Conservation (phyloP, 2,888 invertebrate species). For the Amblyteles armatorius region DNA sequence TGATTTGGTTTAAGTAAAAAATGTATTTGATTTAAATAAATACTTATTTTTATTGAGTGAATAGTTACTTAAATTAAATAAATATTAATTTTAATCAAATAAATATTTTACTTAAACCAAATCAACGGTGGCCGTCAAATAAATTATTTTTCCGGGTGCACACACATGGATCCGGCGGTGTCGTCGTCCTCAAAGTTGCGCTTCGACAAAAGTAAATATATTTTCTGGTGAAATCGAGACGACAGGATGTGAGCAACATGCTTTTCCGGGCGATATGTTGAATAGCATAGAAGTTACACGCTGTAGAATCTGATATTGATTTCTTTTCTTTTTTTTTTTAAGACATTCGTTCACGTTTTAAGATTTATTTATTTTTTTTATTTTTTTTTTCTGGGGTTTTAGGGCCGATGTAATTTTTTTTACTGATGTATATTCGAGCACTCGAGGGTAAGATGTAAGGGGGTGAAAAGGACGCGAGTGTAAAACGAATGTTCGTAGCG, state of each 20-base stretch:
- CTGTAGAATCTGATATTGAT: not conserved
- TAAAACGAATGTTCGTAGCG: conserved; percentile 24
- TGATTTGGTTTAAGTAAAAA: too few species aligned
- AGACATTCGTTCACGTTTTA: not conserved
- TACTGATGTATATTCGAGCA: conserved; percentile 18
- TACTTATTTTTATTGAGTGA: too few species aligned
- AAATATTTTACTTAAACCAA: too few species aligned
- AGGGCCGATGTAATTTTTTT: conserved; percentile 13
- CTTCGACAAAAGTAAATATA: too few species aligned
- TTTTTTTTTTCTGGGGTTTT: not conserved
- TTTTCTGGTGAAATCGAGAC: not conserved
- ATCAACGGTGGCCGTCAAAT: too few species aligned
- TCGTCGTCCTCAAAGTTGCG: too few species aligned
- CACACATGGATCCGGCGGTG: not conserved
- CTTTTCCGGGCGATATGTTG: not conserved
- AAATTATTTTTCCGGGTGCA: too few species aligned
- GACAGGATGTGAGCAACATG: not conserved
- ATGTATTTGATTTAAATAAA: too few species aligned
- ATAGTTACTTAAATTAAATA: too few species aligned
- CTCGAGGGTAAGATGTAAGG: not conserved
- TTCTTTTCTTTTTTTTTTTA: not conserved
- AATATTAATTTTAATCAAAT: too few species aligned
- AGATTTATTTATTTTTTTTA: too few species aligned
- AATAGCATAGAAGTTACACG: not conserved
- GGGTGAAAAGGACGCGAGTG: conserved; percentile 19